These are phyloP conservation scores for Saguinus midas DNA, from an alignment of 2,113 vertebrate genomes.

Conservation along the genomic window DNA sequence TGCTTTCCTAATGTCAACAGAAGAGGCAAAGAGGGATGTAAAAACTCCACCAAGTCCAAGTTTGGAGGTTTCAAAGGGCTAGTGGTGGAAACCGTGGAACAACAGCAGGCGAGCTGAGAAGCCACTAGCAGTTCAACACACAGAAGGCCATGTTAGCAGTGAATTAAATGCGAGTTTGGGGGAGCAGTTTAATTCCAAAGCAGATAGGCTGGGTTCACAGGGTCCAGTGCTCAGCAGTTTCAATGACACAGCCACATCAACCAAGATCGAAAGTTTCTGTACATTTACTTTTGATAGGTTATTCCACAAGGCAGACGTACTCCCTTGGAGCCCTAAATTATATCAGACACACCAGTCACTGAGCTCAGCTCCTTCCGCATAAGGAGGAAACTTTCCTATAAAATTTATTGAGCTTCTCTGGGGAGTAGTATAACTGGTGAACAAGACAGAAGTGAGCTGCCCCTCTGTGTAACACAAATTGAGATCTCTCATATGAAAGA, in stretches of 20 bases:
- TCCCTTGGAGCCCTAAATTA: slow-evolving; percentile 63
- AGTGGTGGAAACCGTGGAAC: background rate
- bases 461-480: slow-evolving; percentile 65
- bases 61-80: background rate
- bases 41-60: background rate
- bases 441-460: slow-evolving; percentile 72
- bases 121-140: background rate
- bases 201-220: slow-evolving; percentile 37
- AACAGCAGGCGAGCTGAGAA: background rate
- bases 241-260: background rate
- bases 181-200: slow-evolving; percentile 30
- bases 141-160: background rate
- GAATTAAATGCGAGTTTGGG: background rate
- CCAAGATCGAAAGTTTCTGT: slow-evolving; percentile 39
- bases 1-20: background rate
- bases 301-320: slow-evolving; percentile 27
- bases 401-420: slow-evolving; percentile 70
- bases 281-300: slow-evolving; percentile 25
- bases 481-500: slow-evolving; percentile 67
- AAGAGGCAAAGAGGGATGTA: background rate
- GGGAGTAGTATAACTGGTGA: slow-evolving; percentile 69
- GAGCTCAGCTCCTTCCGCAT: slow-evolving; percentile 59
- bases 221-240: background rate
- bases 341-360: slow-evolving; percentile 54
- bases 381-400: slow-evolving; percentile 72